Conservation (phyloP, 2,888 invertebrate genomes). For the Drosophila multiciliata region DNA sequence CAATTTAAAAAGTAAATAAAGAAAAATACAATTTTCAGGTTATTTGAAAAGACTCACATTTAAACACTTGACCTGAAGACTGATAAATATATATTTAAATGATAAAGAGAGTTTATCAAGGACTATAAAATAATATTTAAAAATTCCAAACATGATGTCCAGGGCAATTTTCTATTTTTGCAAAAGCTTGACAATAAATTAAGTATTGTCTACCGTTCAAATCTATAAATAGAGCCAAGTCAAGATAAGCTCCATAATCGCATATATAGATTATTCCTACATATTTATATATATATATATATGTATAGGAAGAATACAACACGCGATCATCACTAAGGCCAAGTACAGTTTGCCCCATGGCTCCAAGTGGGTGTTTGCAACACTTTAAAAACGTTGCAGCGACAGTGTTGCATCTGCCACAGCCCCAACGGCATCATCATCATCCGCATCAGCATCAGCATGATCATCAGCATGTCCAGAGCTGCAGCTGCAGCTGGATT, state of each 20-base stretch:
- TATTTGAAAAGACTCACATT: no score
- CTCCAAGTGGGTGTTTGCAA: constrained; percentile 63
- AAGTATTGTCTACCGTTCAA: no score
- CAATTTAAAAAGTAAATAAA: not conserved
- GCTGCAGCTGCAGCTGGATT: constrained; percentile 61
- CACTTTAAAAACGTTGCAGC: constrained; percentile 57
- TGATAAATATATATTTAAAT: no score
- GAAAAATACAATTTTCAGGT: no score
- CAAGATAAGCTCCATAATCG: no score
- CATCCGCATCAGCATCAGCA: constrained; percentile 4
- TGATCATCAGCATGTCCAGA: constrained; percentile 38
- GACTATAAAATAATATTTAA: no score
- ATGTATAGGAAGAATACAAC: not conserved
- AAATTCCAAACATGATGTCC: no score
- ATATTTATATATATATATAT: not conserved
- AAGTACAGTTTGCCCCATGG: constrained; percentile 26
- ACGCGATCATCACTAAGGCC: constrained; percentile 7
- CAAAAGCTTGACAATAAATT: no score
- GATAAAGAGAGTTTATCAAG: no score
- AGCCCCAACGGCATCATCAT: constrained; percentile 19
- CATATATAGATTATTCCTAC: not conserved
- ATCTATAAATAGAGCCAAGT: no score
- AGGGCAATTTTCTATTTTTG: no score
- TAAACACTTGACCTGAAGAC: no score
- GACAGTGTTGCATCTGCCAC: constrained; percentile 33